Evolutionary conservation across 2,888 invertebrate species (phyloP).

Genomic region (Tetranychus truncatus): DNA sequence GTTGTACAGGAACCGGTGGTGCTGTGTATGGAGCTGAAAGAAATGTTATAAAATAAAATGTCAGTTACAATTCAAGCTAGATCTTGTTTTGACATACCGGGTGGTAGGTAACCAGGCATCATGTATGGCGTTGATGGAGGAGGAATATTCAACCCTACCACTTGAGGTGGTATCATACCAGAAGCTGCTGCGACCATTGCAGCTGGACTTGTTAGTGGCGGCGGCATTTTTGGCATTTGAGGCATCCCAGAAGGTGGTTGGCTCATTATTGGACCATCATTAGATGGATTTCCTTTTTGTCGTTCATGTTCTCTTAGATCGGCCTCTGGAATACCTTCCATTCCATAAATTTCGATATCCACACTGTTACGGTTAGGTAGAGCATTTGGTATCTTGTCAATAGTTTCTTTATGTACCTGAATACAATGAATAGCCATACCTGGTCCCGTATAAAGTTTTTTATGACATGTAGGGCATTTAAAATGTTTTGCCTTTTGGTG

Average conservation of each 20-base stretch:
- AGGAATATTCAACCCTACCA: constrained; percentile 8
- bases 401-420: constrained; percentile 99
- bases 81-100: neutral
- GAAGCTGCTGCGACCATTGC: constrained; percentile 13
- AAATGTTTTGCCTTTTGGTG: constrained; percentile 99
- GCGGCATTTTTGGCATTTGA: constrained; percentile 18
- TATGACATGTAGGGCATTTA: constrained; percentile 99
- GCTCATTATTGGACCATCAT: neutral
- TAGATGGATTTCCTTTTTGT: constrained; percentile 41
- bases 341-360: constrained; percentile 98
- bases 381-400: constrained; percentile 98
- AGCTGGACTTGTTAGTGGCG: constrained; percentile 16
- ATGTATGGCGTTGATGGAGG: constrained; percentile 35
- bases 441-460: constrained; percentile 93
- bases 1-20: constrained; percentile 31
- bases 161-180: constrained; percentile 25
- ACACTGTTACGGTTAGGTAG: constrained; percentile 91
- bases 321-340: constrained; percentile 96
- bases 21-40: constrained; percentile 13
- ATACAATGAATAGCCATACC: constrained; percentile 98
- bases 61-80: neutral
- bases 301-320: constrained; percentile 85
- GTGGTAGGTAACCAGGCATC: constrained; percentile 30
- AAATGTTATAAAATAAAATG: constrained; percentile 1
- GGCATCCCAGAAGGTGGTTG: constrained; percentile 13